Percentiles rank a stretch among this genome's conserved stretches.
phyloP scores from a whole-genome alignment of 2,113 vertebrate species.

The Rallus limicola region DNA sequence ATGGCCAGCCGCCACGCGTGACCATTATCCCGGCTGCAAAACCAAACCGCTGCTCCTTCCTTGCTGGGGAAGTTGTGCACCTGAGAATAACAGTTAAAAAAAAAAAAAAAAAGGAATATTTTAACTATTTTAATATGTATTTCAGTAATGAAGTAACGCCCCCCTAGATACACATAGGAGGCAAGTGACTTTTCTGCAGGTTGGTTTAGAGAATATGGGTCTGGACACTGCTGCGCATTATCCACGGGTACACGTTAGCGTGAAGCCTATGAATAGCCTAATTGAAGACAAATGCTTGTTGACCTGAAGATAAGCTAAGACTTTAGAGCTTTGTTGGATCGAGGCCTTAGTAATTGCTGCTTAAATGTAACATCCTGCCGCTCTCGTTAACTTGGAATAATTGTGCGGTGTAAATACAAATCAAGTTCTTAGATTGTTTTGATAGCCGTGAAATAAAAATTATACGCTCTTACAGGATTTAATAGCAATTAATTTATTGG shows the following conservation, averaged over 20 bases:
- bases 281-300: background rate
- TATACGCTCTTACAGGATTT: background rate
- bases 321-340: slow-evolving; percentile 9
- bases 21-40: background rate
- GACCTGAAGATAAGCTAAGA: background rate
- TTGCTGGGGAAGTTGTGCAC: background rate
- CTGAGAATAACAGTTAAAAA: background rate
- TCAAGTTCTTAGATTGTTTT: slow-evolving; percentile 1
- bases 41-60: background rate
- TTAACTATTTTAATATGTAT: background rate
- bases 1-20: rapidly evolving
- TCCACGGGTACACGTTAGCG: background rate
- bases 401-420: background rate
- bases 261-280: background rate
- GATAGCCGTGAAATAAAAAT: background rate
- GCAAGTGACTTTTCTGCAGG: background rate
- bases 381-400: background rate
- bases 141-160: background rate
- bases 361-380: background rate
- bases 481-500: background rate
- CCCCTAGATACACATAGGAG: background rate
- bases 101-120: background rate
- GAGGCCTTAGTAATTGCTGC: background rate
- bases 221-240: background rate
- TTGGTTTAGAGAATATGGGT: background rate